Conservation (phyloP, 2,797 vertebrate genomes). For the Zalophus californianus region DNA sequence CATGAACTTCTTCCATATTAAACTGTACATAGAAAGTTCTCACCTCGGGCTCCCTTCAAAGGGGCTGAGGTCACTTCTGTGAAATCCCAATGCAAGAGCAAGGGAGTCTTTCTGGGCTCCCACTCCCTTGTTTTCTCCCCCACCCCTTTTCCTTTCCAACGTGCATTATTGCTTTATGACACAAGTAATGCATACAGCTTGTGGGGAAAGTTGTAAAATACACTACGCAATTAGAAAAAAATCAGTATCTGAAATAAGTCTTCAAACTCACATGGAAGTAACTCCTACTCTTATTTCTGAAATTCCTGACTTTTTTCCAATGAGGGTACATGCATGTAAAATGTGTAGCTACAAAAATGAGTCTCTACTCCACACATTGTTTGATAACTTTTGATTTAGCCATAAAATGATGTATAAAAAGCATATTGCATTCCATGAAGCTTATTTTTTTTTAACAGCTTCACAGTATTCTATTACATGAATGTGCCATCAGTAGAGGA, state of each 20-base stretch:
- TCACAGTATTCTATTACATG: not conserved
- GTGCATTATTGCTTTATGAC: not conserved
- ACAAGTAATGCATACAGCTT: not conserved
- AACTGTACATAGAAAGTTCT: not conserved
- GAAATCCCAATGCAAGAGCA: not conserved
- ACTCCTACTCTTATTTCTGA: not conserved
- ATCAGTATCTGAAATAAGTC: not conserved
- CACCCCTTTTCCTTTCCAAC: not conserved
- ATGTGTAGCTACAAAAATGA: not conserved
- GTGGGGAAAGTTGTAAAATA: not conserved
- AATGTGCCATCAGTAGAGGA: not conserved
- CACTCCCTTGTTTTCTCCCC: not conserved
- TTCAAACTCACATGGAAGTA: not conserved
- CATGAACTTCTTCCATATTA: not conserved
- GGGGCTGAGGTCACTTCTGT: not conserved
- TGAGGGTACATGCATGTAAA: not conserved
- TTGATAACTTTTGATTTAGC: not conserved
- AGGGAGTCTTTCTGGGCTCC: not conserved
- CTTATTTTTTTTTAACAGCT: not conserved
- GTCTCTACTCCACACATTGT: not conserved
- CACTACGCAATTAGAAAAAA: not conserved
- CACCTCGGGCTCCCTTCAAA: not conserved
- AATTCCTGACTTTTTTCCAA: not conserved
- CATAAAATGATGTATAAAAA: not conserved
- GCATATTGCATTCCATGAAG: not conserved